These are phyloP conservation scores for Hyppa rectilinea DNA, from an alignment of 2,888 invertebrate species.

Conservation along the genomic window DNA sequence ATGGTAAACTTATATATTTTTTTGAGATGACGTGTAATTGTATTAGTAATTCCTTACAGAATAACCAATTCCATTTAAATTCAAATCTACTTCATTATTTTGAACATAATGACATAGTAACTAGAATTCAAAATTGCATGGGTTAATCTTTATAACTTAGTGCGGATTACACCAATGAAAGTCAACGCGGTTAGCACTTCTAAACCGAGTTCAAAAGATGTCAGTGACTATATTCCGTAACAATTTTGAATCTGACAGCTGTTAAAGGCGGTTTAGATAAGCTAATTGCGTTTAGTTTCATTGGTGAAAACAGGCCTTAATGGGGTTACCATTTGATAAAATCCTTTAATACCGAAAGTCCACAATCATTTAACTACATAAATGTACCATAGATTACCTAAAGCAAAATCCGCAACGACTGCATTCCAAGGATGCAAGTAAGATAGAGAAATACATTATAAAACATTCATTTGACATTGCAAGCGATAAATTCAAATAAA, in stretches of 20 bases:
- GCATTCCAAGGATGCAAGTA: slow-evolving; percentile 62
- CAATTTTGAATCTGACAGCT: too few species aligned
- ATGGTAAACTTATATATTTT: background rate
- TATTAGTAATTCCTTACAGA: background rate
- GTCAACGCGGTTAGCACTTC: too few species aligned
- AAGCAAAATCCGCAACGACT: slow-evolving; percentile 72
- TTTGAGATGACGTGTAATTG: background rate
- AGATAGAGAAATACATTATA: slow-evolving; percentile 25
- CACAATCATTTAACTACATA: slow-evolving; percentile 4
- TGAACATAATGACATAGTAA: background rate
- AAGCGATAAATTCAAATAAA: slow-evolving; percentile 24
- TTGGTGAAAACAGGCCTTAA: too few species aligned
- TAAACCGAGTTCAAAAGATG: too few species aligned
- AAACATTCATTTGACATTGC: slow-evolving; percentile 30
- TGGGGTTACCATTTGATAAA: background rate
- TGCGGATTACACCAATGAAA: too few species aligned
- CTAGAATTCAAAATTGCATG: slow-evolving; percentile 15
- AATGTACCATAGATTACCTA: slow-evolving; percentile 62
- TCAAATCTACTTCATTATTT: background rate
- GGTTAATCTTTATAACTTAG: background rate
- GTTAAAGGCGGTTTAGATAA: too few species aligned
- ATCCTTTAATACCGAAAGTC: background rate
- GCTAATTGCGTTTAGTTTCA: too few species aligned
- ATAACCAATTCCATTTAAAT: background rate
- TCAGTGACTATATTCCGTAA: too few species aligned